Conservation (phyloP, 2,113 vertebrate genomes). For the Cettia cetti region DNA sequence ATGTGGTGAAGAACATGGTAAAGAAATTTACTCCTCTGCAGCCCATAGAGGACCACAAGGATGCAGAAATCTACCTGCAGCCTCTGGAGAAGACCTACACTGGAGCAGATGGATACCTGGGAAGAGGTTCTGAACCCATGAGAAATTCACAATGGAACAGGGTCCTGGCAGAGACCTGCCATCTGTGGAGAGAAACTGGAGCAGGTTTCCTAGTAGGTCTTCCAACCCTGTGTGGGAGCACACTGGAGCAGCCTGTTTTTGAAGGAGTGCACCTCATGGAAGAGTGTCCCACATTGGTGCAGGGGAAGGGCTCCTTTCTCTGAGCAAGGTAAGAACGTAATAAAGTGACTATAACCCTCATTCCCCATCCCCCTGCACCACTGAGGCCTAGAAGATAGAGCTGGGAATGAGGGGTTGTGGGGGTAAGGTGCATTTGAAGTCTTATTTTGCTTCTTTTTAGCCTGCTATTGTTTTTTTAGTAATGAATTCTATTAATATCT, state of each 20-base stretch:
- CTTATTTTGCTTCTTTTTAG: background rate
- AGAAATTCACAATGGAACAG: background rate
- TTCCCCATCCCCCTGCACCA: background rate
- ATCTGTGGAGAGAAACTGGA: background rate
- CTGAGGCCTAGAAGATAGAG: background rate
- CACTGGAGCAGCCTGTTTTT: background rate
- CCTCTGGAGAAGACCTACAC: background rate
- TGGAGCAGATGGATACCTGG: background rate
- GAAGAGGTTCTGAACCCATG: background rate
- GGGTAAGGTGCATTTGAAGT: background rate
- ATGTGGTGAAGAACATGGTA: background rate
- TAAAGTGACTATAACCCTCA: background rate
- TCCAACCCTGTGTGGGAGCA: background rate
- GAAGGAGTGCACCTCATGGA: background rate
- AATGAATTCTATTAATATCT: background rate
- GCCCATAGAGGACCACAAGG: background rate
- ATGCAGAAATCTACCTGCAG: background rate
- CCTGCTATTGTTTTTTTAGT: background rate
- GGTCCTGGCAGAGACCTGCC: fast-evolving
- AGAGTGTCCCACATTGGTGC: fast-evolving
- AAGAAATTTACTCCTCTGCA: background rate
- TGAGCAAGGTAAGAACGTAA: background rate
- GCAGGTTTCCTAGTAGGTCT: background rate
- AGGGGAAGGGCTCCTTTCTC: background rate
- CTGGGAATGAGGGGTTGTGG: background rate